Evolutionary conservation across 23 tunicate genomes (phyloP).

Genomic region (Aplidium turbinatum): DNA sequence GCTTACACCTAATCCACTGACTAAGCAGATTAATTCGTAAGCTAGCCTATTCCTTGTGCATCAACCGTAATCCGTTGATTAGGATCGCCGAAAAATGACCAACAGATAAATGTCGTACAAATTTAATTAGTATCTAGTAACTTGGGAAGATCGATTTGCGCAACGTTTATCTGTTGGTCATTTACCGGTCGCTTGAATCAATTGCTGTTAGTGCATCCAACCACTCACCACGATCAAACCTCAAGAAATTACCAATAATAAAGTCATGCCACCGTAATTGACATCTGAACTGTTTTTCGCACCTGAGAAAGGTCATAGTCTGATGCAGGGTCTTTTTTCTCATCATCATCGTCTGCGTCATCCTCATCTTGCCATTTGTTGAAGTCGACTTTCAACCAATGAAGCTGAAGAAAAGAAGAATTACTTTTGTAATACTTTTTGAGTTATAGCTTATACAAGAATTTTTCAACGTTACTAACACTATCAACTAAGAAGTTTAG

Average conservation of each 20-base stretch:
- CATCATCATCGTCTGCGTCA: constrained; percentile 61
- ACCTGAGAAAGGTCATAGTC: constrained; percentile 52
- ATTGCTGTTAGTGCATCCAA: too few species aligned
- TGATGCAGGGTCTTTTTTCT: neutral
- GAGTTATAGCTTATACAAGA: neutral
- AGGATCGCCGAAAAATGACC: too few species aligned
- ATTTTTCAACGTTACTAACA: neutral
- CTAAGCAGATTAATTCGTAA: neutral
- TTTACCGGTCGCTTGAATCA: too few species aligned
- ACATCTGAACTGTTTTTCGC: neutral
- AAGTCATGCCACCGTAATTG: too few species aligned
- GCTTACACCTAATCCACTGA: neutral
- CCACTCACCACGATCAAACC: too few species aligned
- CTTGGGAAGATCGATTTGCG: neutral
- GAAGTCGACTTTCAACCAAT: constrained; percentile 78
- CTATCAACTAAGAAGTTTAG: neutral
- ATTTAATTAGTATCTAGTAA: too few species aligned
- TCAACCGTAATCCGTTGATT: too few species aligned
- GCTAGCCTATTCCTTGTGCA: neutral
- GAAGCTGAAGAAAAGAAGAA: constrained; percentile 31
- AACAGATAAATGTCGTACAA: too few species aligned
- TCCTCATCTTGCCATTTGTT: constrained; percentile 74
- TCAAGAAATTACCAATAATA: too few species aligned
- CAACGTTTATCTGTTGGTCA: too few species aligned
- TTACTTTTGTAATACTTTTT: neutral